phyloP scores from a whole-genome alignment of 2,888 invertebrate genomes.

The Zygogramma bicolorata region DNA sequence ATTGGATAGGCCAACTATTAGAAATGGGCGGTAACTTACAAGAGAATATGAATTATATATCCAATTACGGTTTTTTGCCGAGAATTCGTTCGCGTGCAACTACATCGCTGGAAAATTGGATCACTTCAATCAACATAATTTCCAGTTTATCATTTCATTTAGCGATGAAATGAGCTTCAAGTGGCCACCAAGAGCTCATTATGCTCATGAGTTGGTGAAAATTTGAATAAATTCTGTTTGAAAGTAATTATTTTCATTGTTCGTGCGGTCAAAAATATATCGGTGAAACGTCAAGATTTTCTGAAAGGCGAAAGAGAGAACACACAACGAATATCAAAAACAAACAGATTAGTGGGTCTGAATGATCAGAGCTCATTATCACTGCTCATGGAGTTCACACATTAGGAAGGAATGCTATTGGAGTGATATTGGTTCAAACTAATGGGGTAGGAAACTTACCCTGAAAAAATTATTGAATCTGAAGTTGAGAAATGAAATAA shows the following conservation, averaged over 20 bases:
- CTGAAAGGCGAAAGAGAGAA: no score
- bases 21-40: slow-evolving; percentile 40
- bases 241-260: not conserved
- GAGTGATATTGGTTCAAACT: no score
- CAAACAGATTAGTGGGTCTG: no score
- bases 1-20: slow-evolving; percentile 27
- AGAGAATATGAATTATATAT: slow-evolving; percentile 39
- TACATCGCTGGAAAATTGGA: slow-evolving; percentile 32
- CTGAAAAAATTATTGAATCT: no score
- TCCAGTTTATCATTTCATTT: slow-evolving; percentile 31
- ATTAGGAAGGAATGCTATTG: no score
- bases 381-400: no score
- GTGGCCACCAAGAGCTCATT: not conserved
- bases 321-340: no score
- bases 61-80: slow-evolving; percentile 34
- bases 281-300: no score
- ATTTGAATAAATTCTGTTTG: not conserved
- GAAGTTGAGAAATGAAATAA: no score
- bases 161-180: slow-evolving; percentile 28
- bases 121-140: slow-evolving; percentile 35
- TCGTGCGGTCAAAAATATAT: no score
- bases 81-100: slow-evolving; percentile 16
- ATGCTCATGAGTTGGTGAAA: not conserved
- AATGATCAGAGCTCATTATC: no score
- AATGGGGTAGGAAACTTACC: no score